Base-by-base conservation (phyloP, 2,888 invertebrate genomes). In the Phortica magna region DNA sequence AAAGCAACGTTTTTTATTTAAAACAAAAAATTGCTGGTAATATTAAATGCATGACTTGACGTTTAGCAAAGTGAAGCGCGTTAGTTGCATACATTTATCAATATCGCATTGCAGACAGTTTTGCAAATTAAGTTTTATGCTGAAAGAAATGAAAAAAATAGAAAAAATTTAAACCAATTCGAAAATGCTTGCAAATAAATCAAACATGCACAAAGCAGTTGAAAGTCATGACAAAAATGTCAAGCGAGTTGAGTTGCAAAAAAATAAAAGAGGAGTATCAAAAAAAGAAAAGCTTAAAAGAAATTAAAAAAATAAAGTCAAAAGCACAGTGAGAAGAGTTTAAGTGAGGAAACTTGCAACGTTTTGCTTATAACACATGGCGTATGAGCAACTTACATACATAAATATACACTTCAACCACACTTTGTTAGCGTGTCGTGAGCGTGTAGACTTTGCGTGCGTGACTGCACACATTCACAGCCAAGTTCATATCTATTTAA, bases 121-220 rank as follows among this genome's bases (percentile, higher is more conserved):
- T 59, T 59, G 59, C 7, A 59, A 59, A 59, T 59, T n/a, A 59
- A 59, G 17, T 59, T 59, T 59, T 12, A 7, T 12, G n/a, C 7
- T 5, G n/a, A n/a, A 48, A 48, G 14, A 48, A 48, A 48, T 61
- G 22, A 61, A 61, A 61, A 22, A 22, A 7, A 17, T 5, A 59
- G 19, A 59, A 22, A 61, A 61, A 61, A 61, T 19, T 61, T 61
- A 19, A 22, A 17, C 31, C 61, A 61, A 61, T 61, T 61, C 19
- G 19, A 22, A 65, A 65, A 65, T 14, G 4, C 14, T 14, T 31
- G 65, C 65, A 65, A 65, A 65, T 65, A 65, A 65, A 65, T 65
- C 65, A 65, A 14, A 65, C 9, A 39, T 65, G 41, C 41, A 39
- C 10, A 65, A 65, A 65, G 65, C 39, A 65, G 61, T 61, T 61